Evolutionary conservation across 2,888 invertebrate species (phyloP).

Genomic region (Aleiodes leptofemur): DNA sequence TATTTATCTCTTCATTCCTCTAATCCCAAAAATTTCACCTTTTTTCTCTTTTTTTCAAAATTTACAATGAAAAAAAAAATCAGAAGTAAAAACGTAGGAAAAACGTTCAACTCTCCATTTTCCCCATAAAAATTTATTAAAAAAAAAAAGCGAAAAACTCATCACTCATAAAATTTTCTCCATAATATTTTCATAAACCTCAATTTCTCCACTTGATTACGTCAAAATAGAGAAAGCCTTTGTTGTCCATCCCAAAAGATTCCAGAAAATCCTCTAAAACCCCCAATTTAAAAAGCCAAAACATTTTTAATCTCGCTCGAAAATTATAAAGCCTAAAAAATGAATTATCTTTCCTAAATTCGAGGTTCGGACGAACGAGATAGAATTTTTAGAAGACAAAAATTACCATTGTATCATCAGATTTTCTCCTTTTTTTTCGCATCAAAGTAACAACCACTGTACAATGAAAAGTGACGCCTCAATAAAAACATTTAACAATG

Average conservation of each 20-base stretch:
- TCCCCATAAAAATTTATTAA: too few relatives aligned
- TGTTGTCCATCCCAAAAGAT: neutral
- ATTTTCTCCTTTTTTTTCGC: neutral
- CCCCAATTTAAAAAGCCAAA: neutral
- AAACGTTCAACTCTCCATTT: neutral
- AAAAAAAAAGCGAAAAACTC: neutral
- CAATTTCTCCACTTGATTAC: neutral
- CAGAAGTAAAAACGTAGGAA: neutral
- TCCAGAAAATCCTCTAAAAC: neutral
- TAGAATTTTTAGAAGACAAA: slow-evolving; percentile 1
- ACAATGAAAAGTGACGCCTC: neutral
- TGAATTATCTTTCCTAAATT: too few relatives aligned
- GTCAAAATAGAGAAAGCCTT: slow-evolving; percentile 7
- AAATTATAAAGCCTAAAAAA: neutral
- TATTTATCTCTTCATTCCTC: too few relatives aligned
- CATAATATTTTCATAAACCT: neutral
- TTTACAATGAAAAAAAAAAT: neutral
- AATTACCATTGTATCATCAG: neutral
- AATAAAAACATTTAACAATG: slow-evolving; percentile 6
- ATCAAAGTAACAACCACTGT: slow-evolving; percentile 7
- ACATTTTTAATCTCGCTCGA: too few relatives aligned
- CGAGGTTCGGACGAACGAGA: neutral
- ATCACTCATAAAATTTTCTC: neutral
- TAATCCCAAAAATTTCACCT: too few relatives aligned
- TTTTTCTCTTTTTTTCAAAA: too few relatives aligned